phyloP scores from a whole-genome alignment of 1,140 invertebrate species.

The Tetramorium parvispinum region DNA sequence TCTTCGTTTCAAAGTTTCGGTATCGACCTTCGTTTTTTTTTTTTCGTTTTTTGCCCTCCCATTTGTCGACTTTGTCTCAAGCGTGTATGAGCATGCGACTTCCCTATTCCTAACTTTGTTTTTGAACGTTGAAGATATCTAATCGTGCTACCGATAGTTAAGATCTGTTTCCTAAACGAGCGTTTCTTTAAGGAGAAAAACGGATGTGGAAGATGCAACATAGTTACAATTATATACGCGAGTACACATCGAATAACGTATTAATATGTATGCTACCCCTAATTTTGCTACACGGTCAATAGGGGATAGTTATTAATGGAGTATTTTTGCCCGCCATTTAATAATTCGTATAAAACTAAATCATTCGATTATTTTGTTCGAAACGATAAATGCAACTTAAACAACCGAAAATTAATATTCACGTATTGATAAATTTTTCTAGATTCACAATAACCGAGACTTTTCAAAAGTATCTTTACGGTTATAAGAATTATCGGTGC shows the following conservation, averaged over 20 bases:
- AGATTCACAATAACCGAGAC: not conserved
- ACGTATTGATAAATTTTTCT: not conserved
- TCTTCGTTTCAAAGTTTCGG: slow-evolving; percentile 32
- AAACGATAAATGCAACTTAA: slow-evolving; percentile 34
- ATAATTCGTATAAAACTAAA: slow-evolving; percentile 16
- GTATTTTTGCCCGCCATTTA: not conserved
- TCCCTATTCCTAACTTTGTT: slow-evolving; percentile 35
- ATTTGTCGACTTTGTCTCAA: slow-evolving; percentile 15
- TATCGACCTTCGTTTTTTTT: slow-evolving; percentile 29
- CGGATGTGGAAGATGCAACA: slow-evolving; percentile 15
- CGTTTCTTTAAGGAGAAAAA: not conserved
- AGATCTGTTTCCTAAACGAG: slow-evolving; percentile 11
- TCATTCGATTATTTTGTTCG: slow-evolving; percentile 3
- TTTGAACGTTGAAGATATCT: slow-evolving; percentile 29
- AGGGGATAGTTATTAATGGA: slow-evolving; percentile 1
- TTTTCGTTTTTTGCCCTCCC: not conserved
- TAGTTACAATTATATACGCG: slow-evolving; percentile 24
- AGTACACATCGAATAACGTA: slow-evolving; percentile 4
- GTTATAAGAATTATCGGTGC: slow-evolving; percentile 11
- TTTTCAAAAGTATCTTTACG: slow-evolving; percentile 16
- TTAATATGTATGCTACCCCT: not conserved
- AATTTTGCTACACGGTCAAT: slow-evolving; percentile 32
- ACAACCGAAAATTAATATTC: not conserved
- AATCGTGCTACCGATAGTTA: slow-evolving; percentile 16
- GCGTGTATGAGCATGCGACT: slow-evolving; percentile 23